phyloP scores from a whole-genome alignment of 64 coral and sea anemone species.

The Catalaphyllia jardinei region DNA sequence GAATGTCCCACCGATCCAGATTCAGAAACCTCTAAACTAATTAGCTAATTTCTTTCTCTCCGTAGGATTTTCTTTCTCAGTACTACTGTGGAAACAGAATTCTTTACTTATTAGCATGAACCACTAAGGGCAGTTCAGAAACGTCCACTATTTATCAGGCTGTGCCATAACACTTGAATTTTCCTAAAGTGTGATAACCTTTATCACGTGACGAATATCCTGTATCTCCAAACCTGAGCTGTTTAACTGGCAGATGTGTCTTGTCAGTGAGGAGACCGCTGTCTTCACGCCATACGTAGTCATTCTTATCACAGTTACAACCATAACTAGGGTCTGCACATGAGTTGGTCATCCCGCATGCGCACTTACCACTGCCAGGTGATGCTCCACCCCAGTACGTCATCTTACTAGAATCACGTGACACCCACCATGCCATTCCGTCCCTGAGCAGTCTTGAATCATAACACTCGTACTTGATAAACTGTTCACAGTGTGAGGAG shows the following conservation, averaged over 20 bases:
- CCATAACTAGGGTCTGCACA: neutral
- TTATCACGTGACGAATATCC: neutral
- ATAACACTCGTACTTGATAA: constrained; percentile 10
- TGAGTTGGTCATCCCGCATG: neutral
- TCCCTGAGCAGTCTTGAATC: neutral
- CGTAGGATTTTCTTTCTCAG: too few species aligned
- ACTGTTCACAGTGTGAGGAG: constrained; percentile 16
- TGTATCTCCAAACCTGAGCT: constrained; percentile 6
- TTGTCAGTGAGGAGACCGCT: constrained; percentile 5
- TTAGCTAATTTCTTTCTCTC: too few species aligned
- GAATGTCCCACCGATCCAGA: too few species aligned
- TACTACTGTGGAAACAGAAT: too few species aligned
- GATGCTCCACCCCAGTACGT: constrained; percentile 18
- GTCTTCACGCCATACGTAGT: neutral
- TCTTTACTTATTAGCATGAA: too few species aligned
- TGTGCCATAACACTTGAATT: neutral
- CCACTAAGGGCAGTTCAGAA: too few species aligned
- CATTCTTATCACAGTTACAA: neutral
- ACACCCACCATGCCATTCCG: neutral
- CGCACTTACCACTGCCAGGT: neutral
- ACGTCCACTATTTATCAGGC: neutral
- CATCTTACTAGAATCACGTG: constrained; percentile 5
- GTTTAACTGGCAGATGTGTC: constrained; percentile 6
- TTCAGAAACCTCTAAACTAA: too few species aligned
- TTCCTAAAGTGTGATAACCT: neutral